phyloP scores from a whole-genome alignment of 2,113 vertebrate genomes.

The Oceanites oceanicus region DNA sequence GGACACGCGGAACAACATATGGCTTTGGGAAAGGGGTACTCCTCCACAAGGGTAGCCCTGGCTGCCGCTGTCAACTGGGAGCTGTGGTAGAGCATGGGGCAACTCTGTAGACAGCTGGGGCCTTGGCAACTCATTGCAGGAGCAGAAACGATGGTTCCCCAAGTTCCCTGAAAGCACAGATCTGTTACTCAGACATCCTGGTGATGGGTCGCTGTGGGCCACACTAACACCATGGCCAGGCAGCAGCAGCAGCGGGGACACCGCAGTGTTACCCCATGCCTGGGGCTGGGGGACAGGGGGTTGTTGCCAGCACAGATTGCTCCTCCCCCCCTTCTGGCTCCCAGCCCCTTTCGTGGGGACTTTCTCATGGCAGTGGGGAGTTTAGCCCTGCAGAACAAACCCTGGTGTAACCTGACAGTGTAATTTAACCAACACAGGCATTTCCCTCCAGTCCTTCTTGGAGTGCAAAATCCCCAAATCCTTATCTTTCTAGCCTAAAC shows the following conservation, averaged over 20 bases:
- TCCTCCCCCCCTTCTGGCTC: neutral
- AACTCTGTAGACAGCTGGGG: neutral
- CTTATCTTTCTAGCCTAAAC: neutral
- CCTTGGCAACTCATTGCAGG: neutral
- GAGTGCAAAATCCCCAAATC: neutral
- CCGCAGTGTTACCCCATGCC: neutral
- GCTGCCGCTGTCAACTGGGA: neutral
- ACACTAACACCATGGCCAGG: neutral
- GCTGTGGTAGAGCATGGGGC: neutral
- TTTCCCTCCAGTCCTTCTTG: neutral
- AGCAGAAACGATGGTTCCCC: neutral
- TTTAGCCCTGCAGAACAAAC: neutral
- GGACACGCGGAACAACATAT: accelerated
- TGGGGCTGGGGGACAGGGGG: neutral
- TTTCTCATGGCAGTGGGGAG: neutral
- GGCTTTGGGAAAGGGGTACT: neutral
- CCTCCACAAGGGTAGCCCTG: neutral
- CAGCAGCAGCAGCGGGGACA: neutral
- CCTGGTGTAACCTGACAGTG: neutral
- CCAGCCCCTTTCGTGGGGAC: neutral
- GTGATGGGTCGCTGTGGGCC: no score
- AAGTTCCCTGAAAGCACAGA: neutral
- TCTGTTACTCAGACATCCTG: neutral
- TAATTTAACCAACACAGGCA: neutral
- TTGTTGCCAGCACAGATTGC: neutral